Percentiles rank a stretch among this genome's conserved stretches.
phyloP scores from a whole-genome alignment of 2,113 vertebrate species.

The Pangasianodon gigas region DNA sequence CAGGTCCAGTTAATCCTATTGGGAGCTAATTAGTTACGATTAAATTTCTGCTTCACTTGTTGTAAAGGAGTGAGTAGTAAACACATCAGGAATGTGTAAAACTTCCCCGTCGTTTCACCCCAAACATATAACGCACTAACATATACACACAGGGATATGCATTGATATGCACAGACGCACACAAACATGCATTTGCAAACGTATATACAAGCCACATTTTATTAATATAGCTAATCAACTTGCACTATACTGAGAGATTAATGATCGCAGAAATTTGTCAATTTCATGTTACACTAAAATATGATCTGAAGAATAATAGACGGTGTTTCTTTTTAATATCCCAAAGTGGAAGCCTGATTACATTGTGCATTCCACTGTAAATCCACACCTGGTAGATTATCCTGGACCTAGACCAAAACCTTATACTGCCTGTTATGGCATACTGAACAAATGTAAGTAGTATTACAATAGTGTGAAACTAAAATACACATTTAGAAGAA shows the following conservation, averaged over 20 bases:
- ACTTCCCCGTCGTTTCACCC: conserved; percentile 68
- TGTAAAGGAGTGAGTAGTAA: conserved; percentile 78
- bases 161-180: not conserved
- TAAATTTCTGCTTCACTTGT: conserved; percentile 82
- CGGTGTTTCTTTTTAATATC: not conserved
- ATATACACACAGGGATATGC: not conserved
- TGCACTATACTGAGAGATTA: not conserved
- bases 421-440: not conserved
- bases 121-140: conserved; percentile 62
- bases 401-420: not conserved
- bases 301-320: not conserved
- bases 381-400: not conserved
- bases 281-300: not conserved
- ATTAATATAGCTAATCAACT: not conserved
- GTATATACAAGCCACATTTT: not conserved
- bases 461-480: not conserved
- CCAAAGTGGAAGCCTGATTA: not conserved
- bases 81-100: conserved; percentile 77
- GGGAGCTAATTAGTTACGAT: conserved; percentile 83
- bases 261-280: not conserved
- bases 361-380: not conserved
- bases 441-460: not conserved
- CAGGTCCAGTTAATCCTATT: conserved; percentile 76
- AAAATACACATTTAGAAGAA: not conserved
- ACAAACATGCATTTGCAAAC: not conserved